Percentiles rank a stretch among this genome's conserved stretches.
phyloP scores from a whole-genome alignment of 2,797 vertebrate genomes.

The Peromyscus aztecus region DNA sequence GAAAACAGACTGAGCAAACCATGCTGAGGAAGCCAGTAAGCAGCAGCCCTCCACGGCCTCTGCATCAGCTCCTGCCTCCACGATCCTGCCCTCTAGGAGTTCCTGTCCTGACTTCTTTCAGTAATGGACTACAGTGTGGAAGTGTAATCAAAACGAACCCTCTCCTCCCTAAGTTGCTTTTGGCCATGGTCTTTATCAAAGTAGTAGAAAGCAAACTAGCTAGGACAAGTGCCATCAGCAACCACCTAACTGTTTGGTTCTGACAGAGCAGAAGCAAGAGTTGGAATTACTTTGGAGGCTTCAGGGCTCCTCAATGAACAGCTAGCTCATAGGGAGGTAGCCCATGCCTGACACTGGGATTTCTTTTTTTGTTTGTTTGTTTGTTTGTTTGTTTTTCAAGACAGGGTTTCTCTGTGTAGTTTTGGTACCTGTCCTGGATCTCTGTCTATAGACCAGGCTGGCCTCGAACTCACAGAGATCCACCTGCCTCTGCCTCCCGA shows the following conservation, averaged over 20 bases:
- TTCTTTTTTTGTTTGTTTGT: too few species aligned
- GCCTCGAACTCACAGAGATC: too few species aligned
- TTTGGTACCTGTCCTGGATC: too few species aligned
- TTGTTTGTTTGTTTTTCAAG: too few species aligned
- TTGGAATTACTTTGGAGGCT: neutral
- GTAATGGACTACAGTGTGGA: neutral
- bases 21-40: neutral
- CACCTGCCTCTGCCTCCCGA: too few species aligned
- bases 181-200: neutral
- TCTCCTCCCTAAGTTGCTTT: too few species aligned
- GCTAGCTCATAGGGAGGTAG: neutral
- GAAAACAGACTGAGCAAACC: neutral
- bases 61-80: neutral
- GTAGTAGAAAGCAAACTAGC: neutral
- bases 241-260: neutral
- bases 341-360: too few species aligned
- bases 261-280: too few species aligned
- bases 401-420: too few species aligned
- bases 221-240: neutral
- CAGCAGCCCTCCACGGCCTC: neutral
- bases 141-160: too few species aligned
- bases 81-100: neutral
- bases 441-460: too few species aligned
- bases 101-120: neutral
- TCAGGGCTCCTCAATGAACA: neutral